Conservation (phyloP, 1,140 invertebrate species). For the Drosophila sproati region DNA sequence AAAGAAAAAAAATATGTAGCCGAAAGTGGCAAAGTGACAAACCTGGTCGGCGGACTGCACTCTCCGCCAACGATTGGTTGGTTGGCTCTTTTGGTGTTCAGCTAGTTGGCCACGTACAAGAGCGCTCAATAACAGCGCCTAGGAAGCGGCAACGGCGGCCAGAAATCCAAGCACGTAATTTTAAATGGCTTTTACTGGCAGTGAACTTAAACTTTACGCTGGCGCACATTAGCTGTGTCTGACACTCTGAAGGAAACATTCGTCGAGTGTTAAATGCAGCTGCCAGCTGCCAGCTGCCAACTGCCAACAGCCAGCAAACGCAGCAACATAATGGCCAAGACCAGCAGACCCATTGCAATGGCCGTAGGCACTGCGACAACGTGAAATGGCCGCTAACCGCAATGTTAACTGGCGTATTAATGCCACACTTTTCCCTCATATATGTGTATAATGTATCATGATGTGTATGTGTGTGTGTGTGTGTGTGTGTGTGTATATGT, state of each 20-base stretch:
- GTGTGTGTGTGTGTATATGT: neutral
- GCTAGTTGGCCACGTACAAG: slow-evolving; percentile 44
- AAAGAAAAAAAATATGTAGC: slow-evolving; percentile 20
- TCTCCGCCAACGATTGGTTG: slow-evolving; percentile 1
- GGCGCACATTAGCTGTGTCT: slow-evolving; percentile 70
- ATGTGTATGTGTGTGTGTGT: slow-evolving; percentile 4
- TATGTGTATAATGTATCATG: neutral
- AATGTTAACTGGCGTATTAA: slow-evolving; percentile 79
- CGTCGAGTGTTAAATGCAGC: slow-evolving; percentile 74
- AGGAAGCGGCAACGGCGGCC: slow-evolving; percentile 38
- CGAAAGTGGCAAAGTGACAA: slow-evolving; percentile 46
- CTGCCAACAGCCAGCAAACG: neutral
- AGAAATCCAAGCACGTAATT: slow-evolving; percentile 80
- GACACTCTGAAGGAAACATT: slow-evolving; percentile 55
- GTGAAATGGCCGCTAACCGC: slow-evolving; percentile 60
- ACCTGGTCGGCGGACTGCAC: slow-evolving; percentile 34
- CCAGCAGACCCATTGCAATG: slow-evolving; percentile 8
- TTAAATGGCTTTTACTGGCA: slow-evolving; percentile 83
- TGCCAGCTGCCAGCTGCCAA: slow-evolving; percentile 50
- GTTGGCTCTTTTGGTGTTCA: neutral
- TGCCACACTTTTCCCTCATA: slow-evolving; percentile 55
- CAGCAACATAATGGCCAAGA: slow-evolving; percentile 22
- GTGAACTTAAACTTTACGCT: slow-evolving; percentile 79
- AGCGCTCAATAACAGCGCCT: slow-evolving; percentile 73
- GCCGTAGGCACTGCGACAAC: slow-evolving; percentile 43